A percentile compares a stretch with the other conserved stretches of the same genome.
Evolutionary conservation across 2,797 vertebrate genomes (phyloP).

Genomic region (Muscicapa comitata): DNA sequence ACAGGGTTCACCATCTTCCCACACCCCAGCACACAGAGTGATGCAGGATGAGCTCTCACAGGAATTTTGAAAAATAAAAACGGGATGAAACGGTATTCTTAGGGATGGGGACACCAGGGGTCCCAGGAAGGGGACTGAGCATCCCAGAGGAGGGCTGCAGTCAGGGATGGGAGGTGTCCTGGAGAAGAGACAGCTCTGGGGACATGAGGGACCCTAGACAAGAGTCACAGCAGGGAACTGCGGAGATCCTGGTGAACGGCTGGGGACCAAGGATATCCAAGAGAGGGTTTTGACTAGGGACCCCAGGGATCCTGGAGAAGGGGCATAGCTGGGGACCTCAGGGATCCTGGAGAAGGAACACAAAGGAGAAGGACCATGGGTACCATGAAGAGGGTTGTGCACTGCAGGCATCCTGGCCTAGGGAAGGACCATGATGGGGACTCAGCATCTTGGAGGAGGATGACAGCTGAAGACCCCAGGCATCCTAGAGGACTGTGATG

Average conservation of each 20-base stretch:
- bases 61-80: neutral
- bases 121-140: neutral
- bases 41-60: fast-evolving
- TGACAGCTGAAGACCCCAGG: neutral
- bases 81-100: neutral
- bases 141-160: neutral
- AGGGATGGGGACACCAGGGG: fast-evolving
- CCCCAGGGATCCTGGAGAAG: neutral
- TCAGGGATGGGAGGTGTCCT: neutral
- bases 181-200: neutral
- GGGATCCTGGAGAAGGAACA: neutral
- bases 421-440: neutral
- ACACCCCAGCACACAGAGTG: fast-evolving
- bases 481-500: too few species aligned
- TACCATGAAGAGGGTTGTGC: neutral
- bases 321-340: neutral
- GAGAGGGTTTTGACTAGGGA: neutral
- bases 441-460: neutral
- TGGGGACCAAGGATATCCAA: neutral
- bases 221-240: too few species aligned
- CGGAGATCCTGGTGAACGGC: neutral
- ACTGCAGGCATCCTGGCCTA: neutral
- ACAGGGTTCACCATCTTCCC: fast-evolving
- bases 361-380: neutral
- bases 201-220: neutral